Conservation (phyloP, 2,888 invertebrate genomes). For the Slavum lentiscoides region DNA sequence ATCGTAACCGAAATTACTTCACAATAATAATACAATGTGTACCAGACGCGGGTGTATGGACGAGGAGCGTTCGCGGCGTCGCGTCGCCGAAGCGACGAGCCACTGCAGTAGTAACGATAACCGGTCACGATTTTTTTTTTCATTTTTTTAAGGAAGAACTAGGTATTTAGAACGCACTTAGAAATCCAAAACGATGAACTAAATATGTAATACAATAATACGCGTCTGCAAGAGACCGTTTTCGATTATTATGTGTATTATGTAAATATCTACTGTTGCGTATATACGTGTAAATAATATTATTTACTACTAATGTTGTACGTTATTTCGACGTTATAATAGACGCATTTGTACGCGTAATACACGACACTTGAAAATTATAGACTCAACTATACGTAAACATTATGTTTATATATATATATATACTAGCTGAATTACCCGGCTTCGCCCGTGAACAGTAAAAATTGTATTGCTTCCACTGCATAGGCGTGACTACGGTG, state of each 20-base stretch:
- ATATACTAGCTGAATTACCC: too few species aligned
- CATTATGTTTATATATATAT: too few species aligned
- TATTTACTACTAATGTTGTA: background rate
- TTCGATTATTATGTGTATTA: conserved; percentile 14
- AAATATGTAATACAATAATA: background rate
- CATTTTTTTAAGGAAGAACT: background rate
- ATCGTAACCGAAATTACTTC: conserved; percentile 26
- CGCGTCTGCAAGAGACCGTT: conserved; percentile 11
- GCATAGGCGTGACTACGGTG: too few species aligned
- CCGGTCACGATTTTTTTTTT: conserved; percentile 41
- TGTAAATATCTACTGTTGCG: too few species aligned
- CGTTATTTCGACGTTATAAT: too few species aligned
- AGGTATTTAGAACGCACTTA: conserved; percentile 19
- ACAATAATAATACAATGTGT: background rate
- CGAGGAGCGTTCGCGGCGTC: too few species aligned
- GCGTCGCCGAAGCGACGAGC: background rate
- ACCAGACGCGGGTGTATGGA: too few species aligned
- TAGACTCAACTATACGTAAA: too few species aligned
- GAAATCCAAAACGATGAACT: conserved; percentile 21
- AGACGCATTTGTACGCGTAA: too few species aligned
- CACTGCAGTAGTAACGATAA: background rate
- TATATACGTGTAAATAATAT: background rate
- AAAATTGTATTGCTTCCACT: too few species aligned
- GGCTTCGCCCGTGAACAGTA: too few species aligned
- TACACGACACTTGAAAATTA: too few species aligned